Evolutionary conservation across 2,113 vertebrate species (phyloP).

Genomic region (Lasiurus cinereus): DNA sequence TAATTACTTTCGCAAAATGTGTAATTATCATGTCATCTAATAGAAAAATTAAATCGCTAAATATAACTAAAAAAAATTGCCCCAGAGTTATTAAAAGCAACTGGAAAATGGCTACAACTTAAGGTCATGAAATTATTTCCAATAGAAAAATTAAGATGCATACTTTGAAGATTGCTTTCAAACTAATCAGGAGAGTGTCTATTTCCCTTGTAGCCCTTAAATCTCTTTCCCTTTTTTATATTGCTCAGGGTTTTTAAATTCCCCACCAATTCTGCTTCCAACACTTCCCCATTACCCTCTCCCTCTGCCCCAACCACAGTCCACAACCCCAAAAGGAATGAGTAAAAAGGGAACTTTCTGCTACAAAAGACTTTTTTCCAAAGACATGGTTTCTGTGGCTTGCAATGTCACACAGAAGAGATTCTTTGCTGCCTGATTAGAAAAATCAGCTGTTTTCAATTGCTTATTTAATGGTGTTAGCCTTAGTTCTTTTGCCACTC

Average conservation of each 20-base stretch:
- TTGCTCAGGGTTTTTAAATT: constrained; percentile 33
- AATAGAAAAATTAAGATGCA: constrained; percentile 64
- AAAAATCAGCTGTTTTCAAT: constrained; percentile 59
- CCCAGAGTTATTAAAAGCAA: constrained; percentile 33
- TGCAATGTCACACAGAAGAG: background rate
- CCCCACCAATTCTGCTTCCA: background rate
- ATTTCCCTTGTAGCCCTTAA: constrained; percentile 45
- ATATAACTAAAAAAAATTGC: constrained; percentile 56
- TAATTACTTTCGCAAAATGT: constrained; percentile 58
- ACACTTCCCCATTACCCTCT: background rate
- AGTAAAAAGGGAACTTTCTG: background rate
- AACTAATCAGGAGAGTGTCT: background rate
- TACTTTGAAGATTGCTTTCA: constrained; percentile 41
- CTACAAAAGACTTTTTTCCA: constrained; percentile 51
- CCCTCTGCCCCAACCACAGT: background rate
- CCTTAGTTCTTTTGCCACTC: constrained; percentile 49
- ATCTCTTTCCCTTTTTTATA: constrained; percentile 36
- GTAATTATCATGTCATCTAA: constrained; percentile 43
- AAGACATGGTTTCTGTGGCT: constrained; percentile 37
- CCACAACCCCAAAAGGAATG: background rate
- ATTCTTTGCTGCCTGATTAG: constrained; percentile 25
- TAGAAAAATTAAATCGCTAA: constrained; percentile 54
- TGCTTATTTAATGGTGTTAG: constrained; percentile 51
- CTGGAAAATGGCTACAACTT: constrained; percentile 39
- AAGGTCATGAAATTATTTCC: constrained; percentile 56